Evolutionary conservation across 2,113 vertebrate species (phyloP), one percentile per base, ranked within the genome.

Genomic region (Romanogobio albipinnatus): DNA sequence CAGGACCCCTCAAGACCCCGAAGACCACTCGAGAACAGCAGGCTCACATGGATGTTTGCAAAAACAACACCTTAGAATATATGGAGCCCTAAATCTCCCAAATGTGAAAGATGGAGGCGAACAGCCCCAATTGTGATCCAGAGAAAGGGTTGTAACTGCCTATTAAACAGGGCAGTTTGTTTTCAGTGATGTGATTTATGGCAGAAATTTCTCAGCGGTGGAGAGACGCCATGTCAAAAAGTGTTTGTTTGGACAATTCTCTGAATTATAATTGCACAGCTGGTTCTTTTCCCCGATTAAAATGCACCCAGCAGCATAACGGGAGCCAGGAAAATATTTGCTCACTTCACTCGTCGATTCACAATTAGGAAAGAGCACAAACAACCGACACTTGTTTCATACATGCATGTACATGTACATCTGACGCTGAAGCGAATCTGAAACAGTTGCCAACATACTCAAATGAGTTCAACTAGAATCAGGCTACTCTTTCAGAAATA

Each of bases 1-100:
- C 51, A 7, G 43, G 62, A 79, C 19, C 36, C 64, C 66, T n/a
- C 26, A 19, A 36, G 84, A 76, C 86, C 88, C 82, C 29, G 59
- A 83, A 86, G 86, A 87, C 43, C 86, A 29, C 45, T 75, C 33
- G 17, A 17, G 17, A 85, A 89, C 88, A 85, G 74, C 88, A 82
- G 53, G 53, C 17, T 56, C 71, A 17, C 24, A n/a, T 9, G 64
- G 33, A 49, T 19, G 29, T 7, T 39, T 59, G 80, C 80, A 85
- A 76, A 87, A 82, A 64, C 82, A 83, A 26, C 68, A 73, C 58
- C 53, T 22, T 58, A 56, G 17, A 74, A 43, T 77, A 77, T 77
- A 59, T 58, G 49, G 17, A 36, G 36, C 56, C 3, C 17, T 80
- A 49, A 64, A 80, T 80, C 77, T 64, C 39, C 5, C 39, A 17